Evolutionary conservation across 1,140 invertebrate genomes (phyloP).

Genomic region (Drosophila azteca): DNA sequence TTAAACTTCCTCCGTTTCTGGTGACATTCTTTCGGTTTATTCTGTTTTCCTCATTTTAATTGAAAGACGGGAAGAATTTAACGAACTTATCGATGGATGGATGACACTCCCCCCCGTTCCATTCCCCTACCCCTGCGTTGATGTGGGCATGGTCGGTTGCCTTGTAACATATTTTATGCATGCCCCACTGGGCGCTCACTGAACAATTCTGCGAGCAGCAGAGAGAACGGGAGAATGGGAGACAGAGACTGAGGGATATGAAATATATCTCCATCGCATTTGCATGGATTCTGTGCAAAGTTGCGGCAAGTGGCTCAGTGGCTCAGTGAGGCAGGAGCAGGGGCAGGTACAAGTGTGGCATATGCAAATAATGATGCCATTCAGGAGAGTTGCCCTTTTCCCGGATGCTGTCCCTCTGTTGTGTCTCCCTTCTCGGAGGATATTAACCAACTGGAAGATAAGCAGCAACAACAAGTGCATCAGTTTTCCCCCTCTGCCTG

Average conservation of each 20-base stretch:
- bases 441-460: slow-evolving; percentile 41
- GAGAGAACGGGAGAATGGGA: not conserved
- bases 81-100: slow-evolving; percentile 50
- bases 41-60: slow-evolving; percentile 44
- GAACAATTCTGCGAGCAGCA: slow-evolving; percentile 35
- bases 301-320: slow-evolving; percentile 26
- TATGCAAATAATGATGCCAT: slow-evolving; percentile 39
- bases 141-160: slow-evolving; percentile 38
- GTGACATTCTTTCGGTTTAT: slow-evolving; percentile 19
- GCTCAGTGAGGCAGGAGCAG: no score
- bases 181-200: slow-evolving; percentile 53
- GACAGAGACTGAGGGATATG: not conserved
- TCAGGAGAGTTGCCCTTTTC: slow-evolving; percentile 13
- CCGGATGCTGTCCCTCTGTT: slow-evolving; percentile 9
- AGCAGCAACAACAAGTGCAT: slow-evolving; percentile 49
- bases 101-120: slow-evolving; percentile 10
- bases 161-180: slow-evolving; percentile 67
- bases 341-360: not conserved
- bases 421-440: slow-evolving; percentile 11
- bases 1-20: slow-evolving; percentile 33
- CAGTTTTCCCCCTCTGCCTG: slow-evolving; percentile 3
- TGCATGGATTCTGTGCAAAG: slow-evolving; percentile 27
- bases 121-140: not conserved
- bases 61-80: slow-evolving; percentile 44
- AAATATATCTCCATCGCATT: slow-evolving; percentile 51